A percentile compares a stretch with the other conserved stretches of the same genome.
Evolutionary conservation across 2,888 invertebrate species (phyloP).

Genomic region (Parnassius apollo): DNA sequence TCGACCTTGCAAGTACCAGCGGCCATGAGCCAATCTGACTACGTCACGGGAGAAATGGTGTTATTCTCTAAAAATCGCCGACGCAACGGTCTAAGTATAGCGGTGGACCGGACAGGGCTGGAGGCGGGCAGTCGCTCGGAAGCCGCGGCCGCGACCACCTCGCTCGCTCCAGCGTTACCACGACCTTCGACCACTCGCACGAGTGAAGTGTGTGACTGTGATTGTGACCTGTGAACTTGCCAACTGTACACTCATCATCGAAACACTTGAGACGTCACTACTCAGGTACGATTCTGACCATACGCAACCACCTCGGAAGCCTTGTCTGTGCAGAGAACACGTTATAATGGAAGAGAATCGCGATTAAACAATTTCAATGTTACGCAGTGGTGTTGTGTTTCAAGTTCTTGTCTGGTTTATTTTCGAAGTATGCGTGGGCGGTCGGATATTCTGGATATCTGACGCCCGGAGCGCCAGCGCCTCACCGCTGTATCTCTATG

Average conservation of each 20-base stretch:
- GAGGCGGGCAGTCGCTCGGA: slow-evolving; percentile 69
- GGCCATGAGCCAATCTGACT: slow-evolving; percentile 28
- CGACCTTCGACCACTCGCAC: slow-evolving; percentile 70
- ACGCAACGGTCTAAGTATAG: slow-evolving; percentile 64
- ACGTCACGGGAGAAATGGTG: slow-evolving; percentile 60
- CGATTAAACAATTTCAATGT: background rate
- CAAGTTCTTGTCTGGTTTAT: slow-evolving; percentile 70
- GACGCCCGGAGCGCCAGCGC: slow-evolving; percentile 33
- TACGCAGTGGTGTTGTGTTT: slow-evolving; percentile 65
- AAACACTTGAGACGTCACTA: slow-evolving; percentile 5
- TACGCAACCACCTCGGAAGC: background rate
- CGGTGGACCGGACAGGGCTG: slow-evolving; percentile 48
- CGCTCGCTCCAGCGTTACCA: slow-evolving; percentile 70
- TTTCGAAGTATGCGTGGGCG: slow-evolving; percentile 69
- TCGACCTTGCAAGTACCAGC: slow-evolving; percentile 55
- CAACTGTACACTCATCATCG: slow-evolving; percentile 42
- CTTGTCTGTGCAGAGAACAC: background rate
- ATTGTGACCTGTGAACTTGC: slow-evolving; percentile 50
- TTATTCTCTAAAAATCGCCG: slow-evolving; percentile 52
- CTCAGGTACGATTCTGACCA: slow-evolving; percentile 35
- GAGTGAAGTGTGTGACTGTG: slow-evolving; percentile 79
- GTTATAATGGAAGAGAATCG: background rate
- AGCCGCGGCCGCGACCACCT: slow-evolving; percentile 75
- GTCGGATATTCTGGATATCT: slow-evolving; percentile 31
- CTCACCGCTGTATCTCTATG: background rate